Percentiles rank a stretch among this genome's conserved stretches.
Evolutionary conservation across 2,888 invertebrate genomes (phyloP).

Genomic region (Polydrusus cervinus): DNA sequence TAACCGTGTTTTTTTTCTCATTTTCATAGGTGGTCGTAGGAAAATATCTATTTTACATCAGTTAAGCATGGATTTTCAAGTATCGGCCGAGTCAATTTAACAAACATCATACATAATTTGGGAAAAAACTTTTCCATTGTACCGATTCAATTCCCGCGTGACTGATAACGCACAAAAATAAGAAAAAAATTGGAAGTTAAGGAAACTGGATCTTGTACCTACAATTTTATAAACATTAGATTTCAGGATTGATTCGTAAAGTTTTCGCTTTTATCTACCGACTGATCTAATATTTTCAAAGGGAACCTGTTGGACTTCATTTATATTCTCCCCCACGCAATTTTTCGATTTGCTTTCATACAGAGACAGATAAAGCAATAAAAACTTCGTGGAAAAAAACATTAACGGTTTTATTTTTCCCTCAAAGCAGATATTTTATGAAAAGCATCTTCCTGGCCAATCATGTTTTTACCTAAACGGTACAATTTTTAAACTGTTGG

Average conservation of each 20-base stretch:
- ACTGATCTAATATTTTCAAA: conserved; percentile 17
- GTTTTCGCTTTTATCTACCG: conserved; percentile 3
- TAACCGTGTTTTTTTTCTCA: no score
- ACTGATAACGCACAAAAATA: no score
- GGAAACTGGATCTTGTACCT: background rate
- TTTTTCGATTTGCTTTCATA: conserved; percentile 22
- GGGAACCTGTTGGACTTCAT: conserved; percentile 16
- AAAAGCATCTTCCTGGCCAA: background rate
- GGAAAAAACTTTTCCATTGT: no score
- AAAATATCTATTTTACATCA: no score
- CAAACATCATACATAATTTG: no score
- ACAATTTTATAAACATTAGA: background rate
- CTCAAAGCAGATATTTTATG: conserved; percentile 4
- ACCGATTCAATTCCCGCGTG: no score
- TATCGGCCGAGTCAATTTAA: no score
- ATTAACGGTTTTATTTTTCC: conserved; percentile 9
- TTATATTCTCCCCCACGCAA: conserved; percentile 22
- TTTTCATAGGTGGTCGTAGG: no score
- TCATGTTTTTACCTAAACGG: background rate
- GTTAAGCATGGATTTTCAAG: no score
- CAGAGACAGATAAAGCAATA: conserved; percentile 11
- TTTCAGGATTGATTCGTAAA: background rate
- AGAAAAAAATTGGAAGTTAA: background rate
- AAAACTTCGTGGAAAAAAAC: conserved; percentile 11
- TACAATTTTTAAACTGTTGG: background rate